A percentile compares a stretch with the other conserved stretches of the same genome.
Conservation (phyloP, 1,140 invertebrate species). For the Drosophila miranda region DNA sequence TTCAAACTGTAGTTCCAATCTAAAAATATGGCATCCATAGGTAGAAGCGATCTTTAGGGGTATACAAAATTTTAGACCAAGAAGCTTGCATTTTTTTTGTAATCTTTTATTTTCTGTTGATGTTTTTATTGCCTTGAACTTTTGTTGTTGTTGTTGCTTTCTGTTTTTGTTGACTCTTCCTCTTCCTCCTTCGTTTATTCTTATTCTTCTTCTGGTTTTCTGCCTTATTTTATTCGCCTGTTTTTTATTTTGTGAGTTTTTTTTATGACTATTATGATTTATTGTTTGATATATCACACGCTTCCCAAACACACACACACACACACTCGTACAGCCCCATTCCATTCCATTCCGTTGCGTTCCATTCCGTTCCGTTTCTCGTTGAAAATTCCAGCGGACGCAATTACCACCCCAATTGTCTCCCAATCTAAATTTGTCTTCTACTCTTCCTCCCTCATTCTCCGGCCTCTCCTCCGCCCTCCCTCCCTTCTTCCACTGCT, state of each 20-base stretch:
- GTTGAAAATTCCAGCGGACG: constrained; percentile 54
- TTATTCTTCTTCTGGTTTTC: background rate
- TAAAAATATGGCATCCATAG: too few species aligned
- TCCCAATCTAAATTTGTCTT: constrained; percentile 36
- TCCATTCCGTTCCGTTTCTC: constrained; percentile 16
- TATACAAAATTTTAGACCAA: too few species aligned
- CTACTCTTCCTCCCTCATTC: constrained; percentile 1
- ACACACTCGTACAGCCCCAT: background rate
- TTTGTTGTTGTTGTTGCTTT: background rate
- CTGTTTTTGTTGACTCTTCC: background rate
- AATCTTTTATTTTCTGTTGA: constrained; percentile 34
- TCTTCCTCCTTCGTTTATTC: too few species aligned
- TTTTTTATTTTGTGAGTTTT: background rate
- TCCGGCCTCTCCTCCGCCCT: background rate
- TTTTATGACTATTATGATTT: constrained; percentile 33
- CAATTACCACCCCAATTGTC: constrained; percentile 72
- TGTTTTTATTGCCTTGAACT: constrained; percentile 21
- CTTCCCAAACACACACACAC: constrained; percentile 9
- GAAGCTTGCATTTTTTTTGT: too few species aligned
- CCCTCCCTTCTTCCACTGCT: background rate
- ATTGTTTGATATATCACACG: constrained; percentile 42
- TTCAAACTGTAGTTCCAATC: too few species aligned
- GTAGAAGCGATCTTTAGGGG: too few species aligned
- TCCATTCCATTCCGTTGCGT: constrained; percentile 7
- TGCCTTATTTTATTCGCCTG: constrained; percentile 26